Base-by-base conservation (phyloP, 1,140 invertebrate genomes). In the Hormaphis cornu region DNA sequence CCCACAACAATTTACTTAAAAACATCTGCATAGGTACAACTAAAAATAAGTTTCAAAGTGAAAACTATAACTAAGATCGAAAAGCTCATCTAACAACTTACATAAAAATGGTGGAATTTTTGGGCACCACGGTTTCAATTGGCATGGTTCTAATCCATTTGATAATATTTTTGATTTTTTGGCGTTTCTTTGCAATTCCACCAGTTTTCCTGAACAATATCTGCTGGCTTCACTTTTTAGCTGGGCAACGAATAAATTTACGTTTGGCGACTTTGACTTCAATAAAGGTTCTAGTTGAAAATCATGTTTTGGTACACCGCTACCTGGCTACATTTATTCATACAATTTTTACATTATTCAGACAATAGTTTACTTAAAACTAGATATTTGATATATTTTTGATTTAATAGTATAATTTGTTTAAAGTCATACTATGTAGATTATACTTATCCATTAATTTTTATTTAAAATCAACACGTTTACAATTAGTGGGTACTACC, bases 271-370 rank as follows among this genome's bases (percentile, higher is more conserved):
- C 14, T 66, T 66, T 9, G 28, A 33, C 20, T 66, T 66, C n/a
- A 66, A 48, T n/a, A 66, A 50, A 66, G 44, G 61, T 48, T 66
- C 61, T 48, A 66, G 35, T n/a, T 66, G 61, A n/a, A 66, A 66
- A 48, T 66, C 61, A 24, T 50, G 48, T 16, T n/a, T 48, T 6
- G 30, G 28, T 33, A 16, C 18, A 50, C 28, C 35, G 61, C 44
- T 66, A 66, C 7, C 61, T 66, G 42, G 44, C 61, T 66, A 48
- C 22, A 37, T 58, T 58, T 28, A 52, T 52, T 28, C 4, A 52
- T n/a, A 44, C 16, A 28, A 3, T 18, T 6, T 28, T 28, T 42
- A 42, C 5, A 12, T n/a, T 42, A n/a, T n/a, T n/a, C n/a, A n/a
- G n/a, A n/a, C n/a, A n/a, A n/a, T n/a, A n/a, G n/a, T n/a, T n/a